Evolutionary conservation across 1,140 invertebrate species (phyloP).

Genomic region (Ganaspis sp.): DNA sequence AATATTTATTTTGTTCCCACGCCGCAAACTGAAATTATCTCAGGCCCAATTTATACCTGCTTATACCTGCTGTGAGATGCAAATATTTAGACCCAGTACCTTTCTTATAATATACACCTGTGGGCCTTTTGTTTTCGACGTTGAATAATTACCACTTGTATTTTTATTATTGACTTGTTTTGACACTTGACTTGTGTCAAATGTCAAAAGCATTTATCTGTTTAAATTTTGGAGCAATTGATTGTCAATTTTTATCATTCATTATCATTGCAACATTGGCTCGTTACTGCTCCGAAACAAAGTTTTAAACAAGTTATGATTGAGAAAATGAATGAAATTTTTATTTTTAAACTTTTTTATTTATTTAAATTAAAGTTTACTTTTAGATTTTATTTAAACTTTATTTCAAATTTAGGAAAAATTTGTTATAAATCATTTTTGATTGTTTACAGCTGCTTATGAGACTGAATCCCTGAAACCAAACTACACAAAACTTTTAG

Average conservation of each 20-base stretch:
- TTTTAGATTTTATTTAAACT: slow-evolving; percentile 28
- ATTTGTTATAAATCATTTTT: slow-evolving; percentile 27
- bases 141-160: not conserved
- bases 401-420: not conserved
- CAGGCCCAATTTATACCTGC: slow-evolving; percentile 4
- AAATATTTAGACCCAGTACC: not conserved
- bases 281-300: not conserved
- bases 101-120: not conserved
- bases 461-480: slow-evolving; percentile 93
- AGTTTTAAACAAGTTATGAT: too few relatives aligned
- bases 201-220: not conserved
- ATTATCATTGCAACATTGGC: not conserved
- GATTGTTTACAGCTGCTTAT: slow-evolving; percentile 78
- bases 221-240: not conserved
- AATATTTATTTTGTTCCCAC: slow-evolving; percentile 14
- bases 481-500: slow-evolving; percentile 91
- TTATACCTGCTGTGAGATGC: not conserved
- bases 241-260: not conserved
- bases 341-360: too few relatives aligned
- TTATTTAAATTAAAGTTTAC: too few relatives aligned
- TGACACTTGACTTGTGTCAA: not conserved
- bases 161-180: not conserved
- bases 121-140: not conserved
- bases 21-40: not conserved
- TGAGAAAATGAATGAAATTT: too few relatives aligned